Percentiles rank a stretch among this genome's conserved stretches.
Evolutionary conservation across 1,140 invertebrate genomes (phyloP).

Genomic region (Drosophila serrata): DNA sequence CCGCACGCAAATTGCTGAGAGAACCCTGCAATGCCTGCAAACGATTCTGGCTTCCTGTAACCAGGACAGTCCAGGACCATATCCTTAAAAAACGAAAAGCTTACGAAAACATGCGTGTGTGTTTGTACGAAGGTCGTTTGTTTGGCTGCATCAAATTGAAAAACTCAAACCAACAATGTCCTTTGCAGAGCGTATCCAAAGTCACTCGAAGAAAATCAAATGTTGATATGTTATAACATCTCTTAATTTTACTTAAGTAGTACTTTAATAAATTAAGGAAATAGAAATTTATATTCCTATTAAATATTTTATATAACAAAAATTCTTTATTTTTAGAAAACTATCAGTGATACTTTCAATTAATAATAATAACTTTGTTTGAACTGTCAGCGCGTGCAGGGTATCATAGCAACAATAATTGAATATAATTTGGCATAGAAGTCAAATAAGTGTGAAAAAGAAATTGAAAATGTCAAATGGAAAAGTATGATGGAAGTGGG

Average conservation of each 20-base stretch:
- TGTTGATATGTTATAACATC: no score
- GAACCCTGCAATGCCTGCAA: constrained; percentile 45
- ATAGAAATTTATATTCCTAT: neutral
- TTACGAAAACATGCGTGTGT: constrained; percentile 33
- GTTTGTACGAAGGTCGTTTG: constrained; percentile 21
- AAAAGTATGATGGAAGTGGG: neutral
- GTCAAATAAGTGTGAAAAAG: constrained; percentile 49
- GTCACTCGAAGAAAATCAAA: constrained; percentile 2
- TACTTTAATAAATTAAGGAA: neutral
- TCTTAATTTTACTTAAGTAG: neutral
- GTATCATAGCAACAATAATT: constrained; percentile 55
- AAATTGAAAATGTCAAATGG: constrained; percentile 49
- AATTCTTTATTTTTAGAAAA: no score
- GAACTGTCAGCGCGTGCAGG: constrained; percentile 12
- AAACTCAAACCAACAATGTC: constrained; percentile 50
- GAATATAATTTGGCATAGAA: constrained; percentile 50
- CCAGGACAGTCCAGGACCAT: constrained; percentile 24
- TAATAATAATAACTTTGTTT: neutral
- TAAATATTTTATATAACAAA: neutral
- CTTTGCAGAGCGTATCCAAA: neutral
- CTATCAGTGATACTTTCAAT: neutral
- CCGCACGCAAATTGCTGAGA: constrained; percentile 52
- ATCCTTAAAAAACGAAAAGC: constrained; percentile 7
- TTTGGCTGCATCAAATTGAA: constrained; percentile 62
- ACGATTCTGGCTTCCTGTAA: constrained; percentile 25